phyloP scores from a whole-genome alignment of 2,797 vertebrate genomes.

The Trematomus bernacchii region DNA sequence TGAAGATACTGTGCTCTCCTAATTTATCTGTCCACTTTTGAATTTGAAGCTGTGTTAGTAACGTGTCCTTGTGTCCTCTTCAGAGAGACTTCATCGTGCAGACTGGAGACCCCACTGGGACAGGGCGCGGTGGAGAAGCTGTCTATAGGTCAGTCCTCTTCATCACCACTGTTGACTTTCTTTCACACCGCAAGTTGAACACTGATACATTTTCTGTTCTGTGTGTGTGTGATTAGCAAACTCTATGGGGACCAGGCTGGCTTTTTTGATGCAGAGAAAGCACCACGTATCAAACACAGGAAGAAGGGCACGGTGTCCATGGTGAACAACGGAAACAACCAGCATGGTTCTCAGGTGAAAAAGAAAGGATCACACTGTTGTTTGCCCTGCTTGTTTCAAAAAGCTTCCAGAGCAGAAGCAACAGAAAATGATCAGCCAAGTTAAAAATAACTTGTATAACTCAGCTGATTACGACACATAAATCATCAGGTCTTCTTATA shows the following conservation, averaged over 20 bases:
- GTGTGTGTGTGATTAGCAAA: conserved; percentile 82
- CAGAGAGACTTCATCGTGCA: conserved; percentile 97
- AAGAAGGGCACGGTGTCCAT: conserved; percentile 96
- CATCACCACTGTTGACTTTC: neutral
- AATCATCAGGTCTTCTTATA: too few relatives aligned
- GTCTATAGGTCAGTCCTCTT: conserved; percentile 89
- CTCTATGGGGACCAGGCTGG: conserved; percentile 96
- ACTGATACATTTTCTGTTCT: neutral
- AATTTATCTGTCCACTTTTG: neutral
- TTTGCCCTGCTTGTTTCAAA: neutral
- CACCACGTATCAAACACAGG: conserved; percentile 95
- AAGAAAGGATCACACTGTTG: neutral
- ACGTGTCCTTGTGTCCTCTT: conserved; percentile 23
- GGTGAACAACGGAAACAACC: conserved; percentile 96
- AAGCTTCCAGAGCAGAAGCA: conserved; percentile 7
- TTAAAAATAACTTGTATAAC: too few relatives aligned
- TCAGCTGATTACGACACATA: too few relatives aligned
- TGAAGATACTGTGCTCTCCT: neutral
- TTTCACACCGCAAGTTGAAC: neutral
- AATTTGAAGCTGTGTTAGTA: neutral
- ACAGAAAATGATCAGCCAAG: too few relatives aligned
- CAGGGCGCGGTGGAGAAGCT: conserved; percentile 95
- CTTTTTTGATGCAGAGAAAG: conserved; percentile 95
- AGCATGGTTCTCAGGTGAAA: conserved; percentile 95
- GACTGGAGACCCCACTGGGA: conserved; percentile 95